Percentiles rank a stretch among this genome's conserved stretches.
Evolutionary conservation across 1,140 invertebrate genomes (phyloP).

Genomic region (Drosophila sp.): DNA sequence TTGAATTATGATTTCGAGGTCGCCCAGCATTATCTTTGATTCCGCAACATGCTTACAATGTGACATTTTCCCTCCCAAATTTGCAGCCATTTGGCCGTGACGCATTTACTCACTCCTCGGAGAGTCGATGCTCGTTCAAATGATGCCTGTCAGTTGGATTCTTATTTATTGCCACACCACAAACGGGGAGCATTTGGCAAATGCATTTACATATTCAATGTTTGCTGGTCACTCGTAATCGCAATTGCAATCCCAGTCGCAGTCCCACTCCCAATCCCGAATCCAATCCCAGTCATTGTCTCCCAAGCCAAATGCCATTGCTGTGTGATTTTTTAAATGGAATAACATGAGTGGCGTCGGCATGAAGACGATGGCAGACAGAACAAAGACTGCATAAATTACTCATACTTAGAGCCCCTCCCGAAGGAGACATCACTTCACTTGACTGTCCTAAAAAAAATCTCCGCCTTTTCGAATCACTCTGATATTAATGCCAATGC

Average conservation of each 20-base stretch:
- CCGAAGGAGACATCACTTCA: conserved; percentile 8
- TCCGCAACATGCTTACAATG: conserved; percentile 14
- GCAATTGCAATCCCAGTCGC: conserved; percentile 24
- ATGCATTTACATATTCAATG: conserved; percentile 71
- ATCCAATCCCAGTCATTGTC: conserved; percentile 18
- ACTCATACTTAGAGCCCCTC: conserved; percentile 32
- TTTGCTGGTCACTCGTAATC: conserved; percentile 45
- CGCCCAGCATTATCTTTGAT: conserved; percentile 45
- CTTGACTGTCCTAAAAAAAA: conserved; percentile 52
- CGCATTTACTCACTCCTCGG: conserved; percentile 49
- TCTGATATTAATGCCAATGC: conserved; percentile 45
- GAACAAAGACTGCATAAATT: conserved; percentile 79
- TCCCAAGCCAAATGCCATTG: conserved; percentile 50
- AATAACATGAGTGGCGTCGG: conserved; percentile 55
- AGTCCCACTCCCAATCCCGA: conserved; percentile 33
- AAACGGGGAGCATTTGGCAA: conserved; percentile 39
- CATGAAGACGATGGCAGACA: conserved; percentile 42
- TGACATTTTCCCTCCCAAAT: neutral
- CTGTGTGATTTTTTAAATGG: conserved; percentile 56
- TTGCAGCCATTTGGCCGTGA: conserved; percentile 37
- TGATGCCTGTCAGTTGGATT: conserved; percentile 61
- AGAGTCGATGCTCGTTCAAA: conserved; percentile 52
- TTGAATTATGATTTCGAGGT: conserved; percentile 76
- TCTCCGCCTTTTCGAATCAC: conserved; percentile 56
- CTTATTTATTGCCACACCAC: conserved; percentile 60